A percentile compares a stretch with the other conserved stretches of the same genome.
phyloP scores from a whole-genome alignment of 2,888 invertebrate genomes.

The Tenthredo notha region DNA sequence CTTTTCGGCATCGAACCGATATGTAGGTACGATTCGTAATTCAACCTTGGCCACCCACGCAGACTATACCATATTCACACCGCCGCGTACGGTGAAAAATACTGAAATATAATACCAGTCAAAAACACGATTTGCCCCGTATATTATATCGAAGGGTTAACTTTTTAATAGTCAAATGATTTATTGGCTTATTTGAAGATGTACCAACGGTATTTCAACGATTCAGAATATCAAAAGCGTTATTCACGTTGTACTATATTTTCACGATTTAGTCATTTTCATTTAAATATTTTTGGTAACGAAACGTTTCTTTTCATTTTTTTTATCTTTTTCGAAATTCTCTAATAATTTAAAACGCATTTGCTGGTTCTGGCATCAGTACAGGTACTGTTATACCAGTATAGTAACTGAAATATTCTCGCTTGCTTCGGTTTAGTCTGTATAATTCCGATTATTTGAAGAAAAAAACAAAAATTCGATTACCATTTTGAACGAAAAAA shows the following conservation, averaged over 20 bases:
- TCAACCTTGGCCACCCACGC: constrained; percentile 7
- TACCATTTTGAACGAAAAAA: constrained; percentile 28
- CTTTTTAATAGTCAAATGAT: background rate
- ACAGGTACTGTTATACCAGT: background rate
- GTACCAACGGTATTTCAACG: background rate
- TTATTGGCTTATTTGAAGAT: background rate
- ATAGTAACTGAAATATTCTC: background rate
- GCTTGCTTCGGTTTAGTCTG: background rate
- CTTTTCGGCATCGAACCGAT: constrained; percentile 40
- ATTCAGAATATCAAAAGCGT: background rate
- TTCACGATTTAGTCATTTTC: background rate
- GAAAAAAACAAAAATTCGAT: background rate
- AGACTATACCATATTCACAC: constrained; percentile 15
- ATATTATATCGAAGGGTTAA: background rate
- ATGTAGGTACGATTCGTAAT: constrained; percentile 35
- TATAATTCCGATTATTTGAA: background rate
- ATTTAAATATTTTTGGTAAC: background rate
- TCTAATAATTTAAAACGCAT: background rate
- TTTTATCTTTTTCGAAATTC: no score
- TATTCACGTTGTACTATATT: background rate
- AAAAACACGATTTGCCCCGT: background rate
- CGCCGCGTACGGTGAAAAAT: background rate
- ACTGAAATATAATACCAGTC: background rate
- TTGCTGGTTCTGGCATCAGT: background rate
- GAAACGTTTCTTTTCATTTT: background rate